Evolutionary conservation across 1,140 invertebrate genomes (phyloP).

Genomic region (Sweltsa coloradensis): DNA sequence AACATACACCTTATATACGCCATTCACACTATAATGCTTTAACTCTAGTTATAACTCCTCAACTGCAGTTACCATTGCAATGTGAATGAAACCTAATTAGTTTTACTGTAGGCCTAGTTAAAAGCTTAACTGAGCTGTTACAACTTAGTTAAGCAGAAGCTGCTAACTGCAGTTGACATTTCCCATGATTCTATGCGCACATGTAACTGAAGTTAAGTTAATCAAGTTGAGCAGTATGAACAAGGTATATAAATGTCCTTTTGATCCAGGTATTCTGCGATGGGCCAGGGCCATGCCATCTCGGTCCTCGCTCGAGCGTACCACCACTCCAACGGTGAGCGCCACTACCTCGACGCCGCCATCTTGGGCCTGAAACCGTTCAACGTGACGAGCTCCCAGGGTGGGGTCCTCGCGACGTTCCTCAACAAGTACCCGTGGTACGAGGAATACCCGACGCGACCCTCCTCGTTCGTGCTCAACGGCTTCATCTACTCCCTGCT

Average conservation of each 20-base stretch:
- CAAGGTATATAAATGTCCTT: conserved; percentile 12
- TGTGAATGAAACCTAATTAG: too few species aligned
- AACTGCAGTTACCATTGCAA: too few species aligned
- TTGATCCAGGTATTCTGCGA: conserved; percentile 73
- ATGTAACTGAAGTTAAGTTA: too few species aligned
- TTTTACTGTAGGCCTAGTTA: too few species aligned
- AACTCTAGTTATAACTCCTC: too few species aligned
- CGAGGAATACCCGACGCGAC: conserved; percentile 96
- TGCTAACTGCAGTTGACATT: too few species aligned
- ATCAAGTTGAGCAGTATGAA: too few species aligned
- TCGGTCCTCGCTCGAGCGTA: conserved; percentile 85
- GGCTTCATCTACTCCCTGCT: conserved; percentile 97
- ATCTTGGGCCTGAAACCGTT: conserved; percentile 70
- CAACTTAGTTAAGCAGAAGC: too few species aligned
- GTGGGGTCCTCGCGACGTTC: conserved; percentile 78
- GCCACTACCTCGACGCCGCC: conserved; percentile 68
- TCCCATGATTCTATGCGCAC: too few species aligned
- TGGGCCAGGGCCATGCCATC: conserved; percentile 96
- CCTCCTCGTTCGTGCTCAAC: conserved; percentile 92
- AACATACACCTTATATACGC: too few species aligned
- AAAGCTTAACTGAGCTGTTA: too few species aligned
- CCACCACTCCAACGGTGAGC: conserved; percentile 61
- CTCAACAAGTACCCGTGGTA: conserved; percentile 80
- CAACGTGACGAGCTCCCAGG: conserved; percentile 47
- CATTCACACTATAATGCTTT: too few species aligned